A percentile compares a stretch with the other conserved stretches of the same genome.
phyloP scores from a whole-genome alignment of 1,140 invertebrate genomes.

The Drosophila nigromelanica region DNA sequence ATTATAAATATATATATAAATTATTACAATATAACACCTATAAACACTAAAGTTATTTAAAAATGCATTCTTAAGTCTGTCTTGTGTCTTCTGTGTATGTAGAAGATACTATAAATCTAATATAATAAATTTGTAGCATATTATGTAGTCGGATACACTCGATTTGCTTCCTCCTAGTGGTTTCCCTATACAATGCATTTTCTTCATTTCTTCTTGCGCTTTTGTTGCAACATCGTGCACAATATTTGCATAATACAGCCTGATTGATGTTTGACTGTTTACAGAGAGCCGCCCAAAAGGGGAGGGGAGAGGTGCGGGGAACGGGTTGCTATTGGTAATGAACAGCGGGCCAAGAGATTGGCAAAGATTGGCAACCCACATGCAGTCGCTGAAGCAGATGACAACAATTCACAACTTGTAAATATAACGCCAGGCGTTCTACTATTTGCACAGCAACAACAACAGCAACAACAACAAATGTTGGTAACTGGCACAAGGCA shows the following conservation, averaged over 20 bases:
- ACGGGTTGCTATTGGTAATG: conserved; percentile 59
- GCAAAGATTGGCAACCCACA: conserved; percentile 51
- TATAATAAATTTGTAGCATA: too few species aligned
- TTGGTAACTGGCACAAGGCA: conserved; percentile 49
- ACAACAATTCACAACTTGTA: conserved; percentile 77
- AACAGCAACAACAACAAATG: conserved; percentile 38
- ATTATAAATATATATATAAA: too few species aligned
- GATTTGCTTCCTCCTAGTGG: neutral
- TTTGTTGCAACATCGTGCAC: conserved; percentile 74
- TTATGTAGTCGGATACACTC: neutral
- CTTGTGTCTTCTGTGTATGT: too few species aligned
- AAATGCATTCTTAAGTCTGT: too few species aligned
- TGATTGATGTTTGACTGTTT: conserved; percentile 74
- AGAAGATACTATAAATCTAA: too few species aligned
- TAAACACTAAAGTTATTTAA: too few species aligned
- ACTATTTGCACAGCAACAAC: conserved; percentile 56
- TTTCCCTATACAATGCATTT: conserved; percentile 26
- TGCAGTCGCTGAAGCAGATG: conserved; percentile 42
- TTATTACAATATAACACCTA: too few species aligned
- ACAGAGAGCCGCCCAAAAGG: neutral
- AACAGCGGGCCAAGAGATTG: conserved; percentile 67
- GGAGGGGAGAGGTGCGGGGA: neutral
- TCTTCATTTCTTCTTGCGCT: conserved; percentile 43
- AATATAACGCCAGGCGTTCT: conserved; percentile 68
- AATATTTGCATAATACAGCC: conserved; percentile 77